Evolutionary conservation across 2,888 invertebrate genomes (phyloP), one percentile per base, ranked within the genome.

Genomic region (Nasonovia ribisnigri): DNA sequence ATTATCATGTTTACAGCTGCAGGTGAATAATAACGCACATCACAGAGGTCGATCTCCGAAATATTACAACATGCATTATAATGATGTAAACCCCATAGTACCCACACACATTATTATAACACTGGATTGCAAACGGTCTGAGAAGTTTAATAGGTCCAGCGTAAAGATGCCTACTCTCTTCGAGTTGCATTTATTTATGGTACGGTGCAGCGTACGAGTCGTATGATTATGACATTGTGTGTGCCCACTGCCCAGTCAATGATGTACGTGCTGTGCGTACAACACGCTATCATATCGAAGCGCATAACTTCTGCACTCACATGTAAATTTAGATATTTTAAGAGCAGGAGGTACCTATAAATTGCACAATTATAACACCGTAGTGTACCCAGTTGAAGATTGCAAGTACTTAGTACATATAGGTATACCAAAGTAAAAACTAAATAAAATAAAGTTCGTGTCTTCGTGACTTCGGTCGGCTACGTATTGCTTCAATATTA

Each of bases 361-460:
- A 77, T 77, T 36, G 16, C 36, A 20, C 5, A 20, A 57, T 77
- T 77, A 77, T 77, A 36, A 77, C 36, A 77, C 6, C 36, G 36
- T 36, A 36, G 6, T 24, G 26, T 26, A 8, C 20, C 6, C 77
- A 8, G 36, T 77, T 36, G 20, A 36, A 77, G 20, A 36, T 36
- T 77, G 20, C 20, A 16, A 8, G 77, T 36, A 36, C 26, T 57
- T 54, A 24, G 26, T 6, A n/a, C n/a, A 26, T 57, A 26, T 77
- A 77, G 36, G 36, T 77, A 20, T 20, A 2, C 77, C 48, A 36
- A 51, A 91, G 36, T 54, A 57, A 91, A 91, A 84, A 54, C n/a
- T n/a, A 57, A 86, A 91, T 57, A 86, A 91, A 91, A 91, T 46
- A 84, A 84, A 84, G 42, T 84, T 86, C 84, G 29, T 43, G 86